Evolutionary conservation across 2,113 vertebrate species (phyloP).

Genomic region (Seriola quinqueradiata): DNA sequence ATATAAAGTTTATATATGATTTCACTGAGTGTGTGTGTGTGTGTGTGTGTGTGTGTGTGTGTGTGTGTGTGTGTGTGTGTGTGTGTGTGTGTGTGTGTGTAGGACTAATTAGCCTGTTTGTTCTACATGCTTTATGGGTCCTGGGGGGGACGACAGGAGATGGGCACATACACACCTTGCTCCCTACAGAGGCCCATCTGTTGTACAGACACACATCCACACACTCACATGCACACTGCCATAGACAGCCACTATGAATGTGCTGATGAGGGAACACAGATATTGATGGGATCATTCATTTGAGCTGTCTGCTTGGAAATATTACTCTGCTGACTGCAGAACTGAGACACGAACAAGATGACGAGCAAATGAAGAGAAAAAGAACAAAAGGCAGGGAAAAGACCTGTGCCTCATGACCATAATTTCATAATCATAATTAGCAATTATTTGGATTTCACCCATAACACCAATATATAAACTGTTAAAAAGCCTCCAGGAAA

Average conservation of each 20-base stretch:
- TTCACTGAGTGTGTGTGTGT: neutral
- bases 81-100: neutral
- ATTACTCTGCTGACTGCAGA: conserved; percentile 27
- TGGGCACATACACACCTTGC: conserved; percentile 74
- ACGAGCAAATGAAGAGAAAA: neutral
- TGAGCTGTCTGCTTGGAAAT: conserved; percentile 44
- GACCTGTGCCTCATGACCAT: neutral
- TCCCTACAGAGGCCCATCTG: conserved; percentile 83
- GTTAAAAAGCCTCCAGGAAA: neutral
- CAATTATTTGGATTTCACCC: neutral
- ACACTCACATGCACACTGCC: conserved; percentile 24
- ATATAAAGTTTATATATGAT: neutral
- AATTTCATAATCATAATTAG: neutral
- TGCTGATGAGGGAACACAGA: conserved; percentile 56
- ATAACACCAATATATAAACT: neutral
- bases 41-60: neutral
- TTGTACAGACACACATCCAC: conserved; percentile 43
- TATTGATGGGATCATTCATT: conserved; percentile 57
- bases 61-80: neutral
- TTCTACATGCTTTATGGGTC: conserved; percentile 82
- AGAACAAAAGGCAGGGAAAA: neutral
- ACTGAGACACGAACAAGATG: neutral
- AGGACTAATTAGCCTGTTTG: conserved; percentile 83
- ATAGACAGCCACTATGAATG: conserved; percentile 49
- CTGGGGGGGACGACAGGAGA: conserved; percentile 73